Evolutionary conservation across 2,797 vertebrate species (phyloP).

Genomic region (Caiman crocodilus): DNA sequence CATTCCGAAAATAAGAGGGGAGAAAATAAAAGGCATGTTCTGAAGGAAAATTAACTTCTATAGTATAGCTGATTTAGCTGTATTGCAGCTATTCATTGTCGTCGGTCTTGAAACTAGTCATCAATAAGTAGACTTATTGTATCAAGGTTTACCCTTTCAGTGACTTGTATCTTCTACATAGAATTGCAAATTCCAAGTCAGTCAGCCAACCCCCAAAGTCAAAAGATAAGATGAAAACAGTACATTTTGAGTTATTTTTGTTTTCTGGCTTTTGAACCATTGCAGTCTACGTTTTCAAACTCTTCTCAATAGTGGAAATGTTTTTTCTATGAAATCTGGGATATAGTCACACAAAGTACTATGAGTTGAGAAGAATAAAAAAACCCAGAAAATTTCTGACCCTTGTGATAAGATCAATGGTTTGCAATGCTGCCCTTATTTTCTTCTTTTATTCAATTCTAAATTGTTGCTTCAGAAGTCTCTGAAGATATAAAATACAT

Average conservation of each 20-base stretch:
- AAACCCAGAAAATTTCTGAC: not conserved
- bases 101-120: not conserved
- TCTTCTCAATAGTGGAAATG: not conserved
- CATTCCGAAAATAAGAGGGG: not conserved
- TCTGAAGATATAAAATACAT: not conserved
- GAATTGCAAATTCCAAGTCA: no score
- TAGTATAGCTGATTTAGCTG: not conserved
- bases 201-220: not conserved
- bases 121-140: not conserved
- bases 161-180: not conserved
- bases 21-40: not conserved
- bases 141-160: not conserved
- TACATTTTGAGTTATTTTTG: not conserved
- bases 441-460: not conserved
- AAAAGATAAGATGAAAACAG: not conserved
- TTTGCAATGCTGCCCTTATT: not conserved
- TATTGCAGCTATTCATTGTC: not conserved
- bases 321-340: not conserved
- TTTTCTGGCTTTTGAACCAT: not conserved
- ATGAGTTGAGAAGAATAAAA: not conserved
- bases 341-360: not conserved
- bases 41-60: not conserved
- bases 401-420: not conserved
- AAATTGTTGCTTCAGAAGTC: not conserved
- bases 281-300: not conserved